These are phyloP conservation scores for Erannis defoliaria DNA, from an alignment of 2,888 invertebrate species.

Conservation along the genomic window DNA sequence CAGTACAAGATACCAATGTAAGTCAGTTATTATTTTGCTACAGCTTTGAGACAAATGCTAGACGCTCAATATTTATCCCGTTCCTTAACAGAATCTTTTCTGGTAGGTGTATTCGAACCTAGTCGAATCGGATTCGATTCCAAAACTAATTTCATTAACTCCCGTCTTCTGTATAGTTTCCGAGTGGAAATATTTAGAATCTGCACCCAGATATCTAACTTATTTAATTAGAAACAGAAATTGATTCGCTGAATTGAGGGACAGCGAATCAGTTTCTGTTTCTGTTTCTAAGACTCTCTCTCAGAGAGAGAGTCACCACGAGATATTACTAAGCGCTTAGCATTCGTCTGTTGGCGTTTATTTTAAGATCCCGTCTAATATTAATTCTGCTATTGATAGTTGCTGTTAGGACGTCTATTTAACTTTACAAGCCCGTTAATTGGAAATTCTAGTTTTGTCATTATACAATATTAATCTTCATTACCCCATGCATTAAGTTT, in stretches of 20 bases:
- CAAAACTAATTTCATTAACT: no score
- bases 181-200: no score
- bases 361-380: background rate
- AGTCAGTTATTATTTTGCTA: constrained; percentile 4
- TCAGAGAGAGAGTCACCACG: background rate
- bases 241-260: no score
- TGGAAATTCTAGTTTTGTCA: background rate
- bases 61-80: background rate
- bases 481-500: constrained; percentile 22
- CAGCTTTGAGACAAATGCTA: constrained; percentile 1
- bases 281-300: no score
- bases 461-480: constrained; percentile 9
- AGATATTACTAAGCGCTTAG: background rate
- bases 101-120: no score
- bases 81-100: background rate
- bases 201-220: no score
- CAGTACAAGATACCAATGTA: constrained; percentile 6
- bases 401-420: constrained; percentile 30
- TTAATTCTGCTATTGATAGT: constrained; percentile 15
- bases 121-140: no score
- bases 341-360: background rate
- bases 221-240: background rate
- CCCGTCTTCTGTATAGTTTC: no score
- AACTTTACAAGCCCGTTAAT: constrained; percentile 12
- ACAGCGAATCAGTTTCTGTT: background rate